Evolutionary conservation across 2,888 invertebrate species (phyloP), one percentile per base, ranked within the genome.

Genomic region (Baronia brevicornis): DNA sequence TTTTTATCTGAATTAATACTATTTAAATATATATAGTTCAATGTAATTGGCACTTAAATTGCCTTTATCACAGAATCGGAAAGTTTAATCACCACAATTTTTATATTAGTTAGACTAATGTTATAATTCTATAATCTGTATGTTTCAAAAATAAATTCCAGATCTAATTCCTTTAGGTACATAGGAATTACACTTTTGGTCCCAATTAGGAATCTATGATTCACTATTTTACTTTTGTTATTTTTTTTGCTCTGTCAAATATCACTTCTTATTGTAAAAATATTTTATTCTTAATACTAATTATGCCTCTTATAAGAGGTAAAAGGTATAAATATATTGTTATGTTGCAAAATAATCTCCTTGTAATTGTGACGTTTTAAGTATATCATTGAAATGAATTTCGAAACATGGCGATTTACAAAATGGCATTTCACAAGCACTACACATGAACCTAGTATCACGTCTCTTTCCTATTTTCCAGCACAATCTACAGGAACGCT

Each of bases 341-440:
- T 72, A 80, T 51, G 72, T 61, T 48, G 80, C 75, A 42, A 77
- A 82, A 61, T 80, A 82, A 54, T 80, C 80, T 45, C 71, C 74
- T 51, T 78, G 78, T 34, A 78, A 48, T 43, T 79, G 77, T 46
- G 77, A 70, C 34, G 79, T 66, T 69, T 80, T 82, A 37, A 78
- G 63, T 50, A 78, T 55, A 46, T 80, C 79, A 61, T 75, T 79
- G 33, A 69, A 80, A 48, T 85, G 85, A 39, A 82, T 72, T 56
- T 82, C 80, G 25, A 85, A 85, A 54, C 85, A 85, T 29, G 79
- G 82, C 1, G 82, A 63, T 54, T 84, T 85, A 56, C 85, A 85
- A 36, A 84, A 82, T 1, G 85, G 85, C 39, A 84, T 52, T 63
- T 80, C 79, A 51, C 85, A 85, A 27, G 75, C 68, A 42, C 64